Conservation (phyloP, 2,113 vertebrate genomes). For the Periophthalmodon schlosseri region DNA sequence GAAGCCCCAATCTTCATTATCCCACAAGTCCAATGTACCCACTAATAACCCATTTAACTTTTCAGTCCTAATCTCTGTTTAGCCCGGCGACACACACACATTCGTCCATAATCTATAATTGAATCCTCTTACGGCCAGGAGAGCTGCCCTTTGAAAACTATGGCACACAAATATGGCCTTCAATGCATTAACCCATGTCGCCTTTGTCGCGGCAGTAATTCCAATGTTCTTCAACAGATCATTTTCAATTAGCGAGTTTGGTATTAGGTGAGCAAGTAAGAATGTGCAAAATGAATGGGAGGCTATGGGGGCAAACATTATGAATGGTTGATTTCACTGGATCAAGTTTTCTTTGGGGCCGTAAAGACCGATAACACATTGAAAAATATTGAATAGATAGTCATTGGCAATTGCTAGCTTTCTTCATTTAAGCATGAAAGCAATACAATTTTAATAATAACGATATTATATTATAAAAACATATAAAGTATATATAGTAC, state of each 20-base stretch:
- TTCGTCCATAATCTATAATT: constrained; percentile 75
- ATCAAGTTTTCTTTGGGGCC: too few relatives aligned
- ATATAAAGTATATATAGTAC: too few relatives aligned
- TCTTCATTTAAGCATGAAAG: not conserved
- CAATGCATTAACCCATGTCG: constrained; percentile 20
- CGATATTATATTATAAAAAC: too few relatives aligned
- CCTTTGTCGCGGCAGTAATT: constrained; percentile 50
- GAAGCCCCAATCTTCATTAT: constrained; percentile 62
- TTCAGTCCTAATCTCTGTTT: constrained; percentile 52
- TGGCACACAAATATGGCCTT: constrained; percentile 2
- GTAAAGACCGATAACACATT: too few relatives aligned
- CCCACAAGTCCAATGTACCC: constrained; percentile 55
- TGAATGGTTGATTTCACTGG: not conserved
- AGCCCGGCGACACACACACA: constrained; percentile 18
- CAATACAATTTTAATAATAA: too few relatives aligned
- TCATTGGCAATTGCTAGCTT: not conserved
- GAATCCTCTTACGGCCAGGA: constrained; percentile 67
- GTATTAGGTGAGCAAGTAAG: constrained; percentile 31
- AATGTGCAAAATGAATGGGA: constrained; percentile 18
- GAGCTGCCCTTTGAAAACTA: constrained; percentile 51
- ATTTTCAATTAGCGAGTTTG: constrained; percentile 55
- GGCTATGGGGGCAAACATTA: not conserved
- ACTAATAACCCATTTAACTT: constrained; percentile 71
- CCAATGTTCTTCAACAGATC: constrained; percentile 28
- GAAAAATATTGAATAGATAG: not conserved